A percentile compares a stretch with the other conserved stretches of the same genome.
These are phyloP conservation scores for Piaya cayana DNA, from an alignment of 2,113 vertebrate genomes.

Conservation along the genomic window DNA sequence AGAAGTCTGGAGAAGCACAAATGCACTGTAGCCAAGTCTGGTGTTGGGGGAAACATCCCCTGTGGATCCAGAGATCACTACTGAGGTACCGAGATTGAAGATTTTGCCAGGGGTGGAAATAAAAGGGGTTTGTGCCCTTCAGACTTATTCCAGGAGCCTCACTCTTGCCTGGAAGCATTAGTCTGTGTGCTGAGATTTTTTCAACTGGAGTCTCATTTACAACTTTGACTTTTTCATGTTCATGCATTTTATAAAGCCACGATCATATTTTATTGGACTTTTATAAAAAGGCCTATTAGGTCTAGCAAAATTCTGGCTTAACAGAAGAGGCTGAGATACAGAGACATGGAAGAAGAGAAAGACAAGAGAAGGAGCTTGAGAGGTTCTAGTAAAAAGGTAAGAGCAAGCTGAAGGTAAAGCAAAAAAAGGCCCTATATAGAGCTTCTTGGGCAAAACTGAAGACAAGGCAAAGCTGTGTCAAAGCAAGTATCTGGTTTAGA, in stretches of 20 bases:
- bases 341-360: not conserved
- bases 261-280: slow-evolving; percentile 23
- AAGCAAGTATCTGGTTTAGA: not conserved
- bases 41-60: not conserved
- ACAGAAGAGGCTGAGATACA: not conserved
- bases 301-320: slow-evolving; percentile 16
- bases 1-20: not conserved
- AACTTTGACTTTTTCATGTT: not conserved
- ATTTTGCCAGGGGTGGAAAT: not conserved
- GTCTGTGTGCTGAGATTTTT: not conserved
- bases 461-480: not conserved
- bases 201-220: not conserved
- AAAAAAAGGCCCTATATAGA: not conserved
- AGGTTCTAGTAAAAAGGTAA: not conserved
- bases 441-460: not conserved
- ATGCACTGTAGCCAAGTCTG: not conserved
- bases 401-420: not conserved
- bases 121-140: not conserved
- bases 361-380: not conserved
- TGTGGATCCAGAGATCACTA: not conserved
- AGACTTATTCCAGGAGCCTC: not conserved
- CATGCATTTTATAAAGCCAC: not conserved
- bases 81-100: not conserved
- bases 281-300: not conserved
- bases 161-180: not conserved